Evolutionary conservation across 1,140 invertebrate species (phyloP), one percentile per base, ranked within the genome.

Genomic region (Pseudomyrmex dendroicus): DNA sequence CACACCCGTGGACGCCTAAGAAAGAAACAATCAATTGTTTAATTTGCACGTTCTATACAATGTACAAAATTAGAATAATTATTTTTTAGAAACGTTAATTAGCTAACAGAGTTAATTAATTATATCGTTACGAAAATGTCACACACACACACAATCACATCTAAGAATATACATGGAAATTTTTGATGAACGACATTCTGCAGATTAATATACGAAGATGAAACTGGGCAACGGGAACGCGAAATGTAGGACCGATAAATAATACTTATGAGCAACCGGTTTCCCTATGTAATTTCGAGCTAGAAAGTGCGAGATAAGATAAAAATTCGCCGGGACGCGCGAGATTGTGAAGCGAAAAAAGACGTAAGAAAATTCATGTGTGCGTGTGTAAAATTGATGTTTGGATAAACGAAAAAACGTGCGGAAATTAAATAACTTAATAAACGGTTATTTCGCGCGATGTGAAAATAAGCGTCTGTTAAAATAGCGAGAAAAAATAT

Each of bases 1-100:
- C 86, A 73, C 25, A 25, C 25, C 83, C 68, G 20, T 78, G 67
- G 67, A 76, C 68, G 88, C 86, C 87, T 89, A 74, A 85, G 12
- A 15, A 72, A 3, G 20, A 22, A 13, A 44, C 0, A 13, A 56
- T 25, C 5, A 9, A 10, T 78, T 70, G 22, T 68, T 3, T 56
- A 46, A 61, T 13, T 13, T 22, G 44, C 9, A 7, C 2, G 12
- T 4, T 17, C 61, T 73, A 17, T 15, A 20, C 25, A 25, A 3
- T 25, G 44, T 61, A 10, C 7, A 15, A 5, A 35, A 35, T 13
- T 68, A 25, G 15, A 46, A 9, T 8, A 4, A 13, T 20, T 20
- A 12, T 15, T 17, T 44, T 35, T 35, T 35, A 35, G 17, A 46
- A 4, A 0, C 3, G 7, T 10, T 15, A 46, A 68, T 57, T 20